Base-by-base conservation (phyloP, 1,140 invertebrate species). In the Philotrypesis tridentata region DNA sequence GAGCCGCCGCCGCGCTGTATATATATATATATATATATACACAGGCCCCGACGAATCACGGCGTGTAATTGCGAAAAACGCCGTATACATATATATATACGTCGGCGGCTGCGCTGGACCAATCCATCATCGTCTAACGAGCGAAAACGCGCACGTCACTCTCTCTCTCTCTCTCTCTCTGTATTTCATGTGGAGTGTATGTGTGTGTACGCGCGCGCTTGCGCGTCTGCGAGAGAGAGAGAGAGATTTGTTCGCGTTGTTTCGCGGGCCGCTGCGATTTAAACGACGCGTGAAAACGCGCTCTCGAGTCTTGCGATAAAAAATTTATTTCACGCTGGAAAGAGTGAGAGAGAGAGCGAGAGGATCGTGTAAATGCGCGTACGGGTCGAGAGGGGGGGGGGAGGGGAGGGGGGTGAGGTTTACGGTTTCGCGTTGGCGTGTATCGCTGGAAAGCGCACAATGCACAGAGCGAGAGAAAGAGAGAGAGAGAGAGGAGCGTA, bases 41-140 rank as follows among this genome's bases (percentile, higher is more conserved):
- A 88, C 88, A 89, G 88, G 9, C 43, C n/a, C n/a, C n/a, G 11
- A 85, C 87, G 85, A 87, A 80, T 79, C 78, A 80, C 48, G 29
- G 29, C 61, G 79, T 87, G 87, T 91, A 91, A 91, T 91, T 91
- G 90, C 89, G 88, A 91, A 91, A 91, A 89, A 89, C 68, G 81
- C 82, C 78, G 31, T 21, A 55, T 55, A 55, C 48, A 17, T 17
- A 6, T 17, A n/a, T n/a, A n/a, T n/a, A n/a, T n/a, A n/a, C n/a
- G n/a, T n/a, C n/a, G n/a, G n/a, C n/a, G n/a, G n/a, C n/a, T n/a
- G n/a, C n/a, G n/a, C n/a, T 17, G 17, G 48, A 17, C 81, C 87
- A 85, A 90, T 90, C 89, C 86, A 90, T 89, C 89, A 90, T 89
- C 87, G 86, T 88, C 86, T 85, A 82, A 85, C 85, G 80, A 86